phyloP scores from a whole-genome alignment of 2,113 vertebrate genomes.

The Hippocampus abdominalis region DNA sequence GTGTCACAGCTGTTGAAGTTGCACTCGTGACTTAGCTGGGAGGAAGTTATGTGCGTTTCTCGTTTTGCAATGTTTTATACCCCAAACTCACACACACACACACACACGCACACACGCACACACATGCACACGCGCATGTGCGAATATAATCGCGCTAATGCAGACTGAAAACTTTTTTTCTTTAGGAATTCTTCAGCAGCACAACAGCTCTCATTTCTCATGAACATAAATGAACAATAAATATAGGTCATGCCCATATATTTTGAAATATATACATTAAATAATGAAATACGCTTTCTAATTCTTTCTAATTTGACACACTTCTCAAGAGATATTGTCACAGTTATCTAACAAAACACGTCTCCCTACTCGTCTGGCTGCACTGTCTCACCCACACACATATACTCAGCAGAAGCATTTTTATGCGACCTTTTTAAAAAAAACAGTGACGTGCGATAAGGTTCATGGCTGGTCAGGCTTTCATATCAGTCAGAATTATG shows the following conservation, averaged over 20 bases:
- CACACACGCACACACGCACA: background rate
- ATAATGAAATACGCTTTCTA: conserved; percentile 71
- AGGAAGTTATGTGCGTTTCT: background rate
- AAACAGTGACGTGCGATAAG: background rate
- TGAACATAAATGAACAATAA: conserved; percentile 80
- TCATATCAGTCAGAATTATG: too few species aligned
- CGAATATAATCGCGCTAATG: conserved; percentile 53
- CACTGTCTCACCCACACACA: conserved; percentile 52
- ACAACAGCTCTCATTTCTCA: conserved; percentile 70
- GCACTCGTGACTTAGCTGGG: background rate
- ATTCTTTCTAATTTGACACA: conserved; percentile 69
- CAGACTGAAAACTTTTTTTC: conserved; percentile 63
- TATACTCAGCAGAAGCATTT: too few species aligned
- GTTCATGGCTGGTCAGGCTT: too few species aligned
- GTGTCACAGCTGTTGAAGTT: background rate
- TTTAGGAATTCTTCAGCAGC: conserved; percentile 66
- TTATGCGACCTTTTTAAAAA: background rate
- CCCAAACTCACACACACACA: background rate
- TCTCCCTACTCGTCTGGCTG: conserved; percentile 59
- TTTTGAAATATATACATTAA: conserved; percentile 72
- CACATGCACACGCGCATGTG: background rate
- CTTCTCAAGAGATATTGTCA: conserved; percentile 74
- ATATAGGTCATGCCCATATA: conserved; percentile 73
- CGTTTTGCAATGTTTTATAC: conserved; percentile 2
- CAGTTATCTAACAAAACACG: conserved; percentile 75